Evolutionary conservation across 2,113 vertebrate genomes (phyloP), one percentile per base, ranked within the genome.

Genomic region (Tragelaphus scriptus): DNA sequence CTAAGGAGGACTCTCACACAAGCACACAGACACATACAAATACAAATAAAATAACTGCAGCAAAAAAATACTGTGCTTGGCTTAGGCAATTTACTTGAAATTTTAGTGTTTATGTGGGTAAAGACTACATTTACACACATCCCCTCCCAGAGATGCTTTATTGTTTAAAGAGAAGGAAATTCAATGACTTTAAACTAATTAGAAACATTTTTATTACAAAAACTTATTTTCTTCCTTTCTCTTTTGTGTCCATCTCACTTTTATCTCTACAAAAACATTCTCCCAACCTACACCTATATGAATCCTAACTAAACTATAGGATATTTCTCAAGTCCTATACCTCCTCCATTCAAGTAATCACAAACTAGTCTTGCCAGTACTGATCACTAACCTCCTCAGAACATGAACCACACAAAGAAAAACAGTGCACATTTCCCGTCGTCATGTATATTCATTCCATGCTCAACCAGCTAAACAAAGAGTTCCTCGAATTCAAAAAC

Each of bases 151-250:
- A 95, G 30, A 85, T 61, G 4, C 58, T 95, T 92, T 82, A 92
- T 11, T 87, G 47, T 56, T 93, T 91, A 85, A 92, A 55, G 56
- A 19, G 44, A 86, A 82, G 23, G n/a, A 63, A 90, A 91, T 82
- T 79, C 44, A 98, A 96, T 77, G 7, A 95, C 40, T 36, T 49
- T 68, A 63, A 95, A 86, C 23, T 47, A 92, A 89, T 79, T 30
- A 90, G 30, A 94, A 85, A 51, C 15, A 65, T 23, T 36, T 94
- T 85, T 92, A 94, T 68, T 85, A 85, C 49, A 96, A 90, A 97
- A 95, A 14, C 5, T 85, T 88, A 36, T 40, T 89, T 80, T 58
- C 36, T 59, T 91, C 80, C 58, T 80, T 87, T 94, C 65, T 91
- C 63, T 93, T 91, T 28, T 58, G 63, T 49, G 44, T 65, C n/a